A percentile compares a stretch with the other conserved stretches of the same genome.
Evolutionary conservation across 2,797 vertebrate genomes (phyloP).

Genomic region (Mus spretus): DNA sequence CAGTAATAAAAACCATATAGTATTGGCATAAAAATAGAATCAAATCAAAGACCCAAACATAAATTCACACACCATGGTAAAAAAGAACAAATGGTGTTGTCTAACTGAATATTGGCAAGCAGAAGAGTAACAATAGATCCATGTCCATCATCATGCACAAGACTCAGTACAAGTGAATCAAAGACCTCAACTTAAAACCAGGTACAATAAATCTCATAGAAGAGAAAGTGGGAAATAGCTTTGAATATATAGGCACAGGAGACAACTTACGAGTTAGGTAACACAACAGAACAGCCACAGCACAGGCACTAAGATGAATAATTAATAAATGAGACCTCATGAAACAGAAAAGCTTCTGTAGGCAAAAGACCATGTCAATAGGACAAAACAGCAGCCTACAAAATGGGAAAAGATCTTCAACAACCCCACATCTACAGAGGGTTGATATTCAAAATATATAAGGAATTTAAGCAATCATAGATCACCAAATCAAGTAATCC

Average conservation of each 20-base stretch:
- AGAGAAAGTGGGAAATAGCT: background rate
- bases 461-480: background rate
- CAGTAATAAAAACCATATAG: background rate
- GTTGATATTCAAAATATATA: background rate
- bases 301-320: background rate
- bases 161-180: background rate
- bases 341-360: background rate
- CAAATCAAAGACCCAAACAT: background rate
- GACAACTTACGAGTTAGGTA: background rate
- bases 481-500: background rate
- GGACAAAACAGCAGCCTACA: background rate
- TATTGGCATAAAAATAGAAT: background rate
- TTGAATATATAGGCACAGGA: background rate
- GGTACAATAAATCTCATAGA: background rate
- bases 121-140: background rate
- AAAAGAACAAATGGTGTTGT: background rate
- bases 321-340: background rate
- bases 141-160: background rate
- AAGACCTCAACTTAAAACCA: background rate
- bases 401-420: background rate
- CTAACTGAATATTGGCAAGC: background rate
- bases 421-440: background rate
- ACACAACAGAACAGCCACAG: background rate
- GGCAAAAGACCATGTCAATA: background rate
- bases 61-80: background rate